Conservation (phyloP, 2,888 invertebrate species). For the Mactromeris polynyma region DNA sequence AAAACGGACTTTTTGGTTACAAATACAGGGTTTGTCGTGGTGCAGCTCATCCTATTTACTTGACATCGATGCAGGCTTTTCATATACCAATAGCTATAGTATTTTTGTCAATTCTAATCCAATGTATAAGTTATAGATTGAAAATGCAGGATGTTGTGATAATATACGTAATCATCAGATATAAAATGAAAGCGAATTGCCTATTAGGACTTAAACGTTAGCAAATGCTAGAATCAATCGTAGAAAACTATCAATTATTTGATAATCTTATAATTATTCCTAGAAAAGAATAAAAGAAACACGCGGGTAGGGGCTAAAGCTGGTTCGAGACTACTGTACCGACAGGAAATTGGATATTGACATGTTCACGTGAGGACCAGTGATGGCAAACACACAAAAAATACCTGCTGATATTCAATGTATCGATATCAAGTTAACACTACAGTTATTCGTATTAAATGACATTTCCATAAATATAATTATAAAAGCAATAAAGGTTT, state of each 20-base stretch:
- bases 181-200: neutral
- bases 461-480: neutral
- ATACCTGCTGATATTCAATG: neutral
- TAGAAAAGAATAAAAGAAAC: neutral
- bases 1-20: too few relatives aligned
- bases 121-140: too few relatives aligned
- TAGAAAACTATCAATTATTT: neutral
- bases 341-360: constrained; percentile 19
- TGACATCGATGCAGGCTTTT: too few relatives aligned
- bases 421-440: neutral
- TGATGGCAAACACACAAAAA: neutral
- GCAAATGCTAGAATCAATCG: neutral
- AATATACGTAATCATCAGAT: too few relatives aligned
- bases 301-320: neutral
- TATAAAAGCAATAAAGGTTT: neutral
- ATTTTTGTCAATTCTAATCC: too few relatives aligned
- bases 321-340: neutral
- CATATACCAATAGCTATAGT: too few relatives aligned
- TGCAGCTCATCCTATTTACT: too few relatives aligned
- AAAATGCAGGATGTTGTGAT: too few relatives aligned
- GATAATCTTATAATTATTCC: neutral
- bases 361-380: neutral
- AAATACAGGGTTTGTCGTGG: too few relatives aligned
- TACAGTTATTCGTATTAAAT: neutral
- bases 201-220: neutral